Percentiles rank a stretch among this genome's conserved stretches.
These are phyloP conservation scores for Molossus molossus DNA, from an alignment of 2,797 vertebrate genomes.

Conservation along the genomic window DNA sequence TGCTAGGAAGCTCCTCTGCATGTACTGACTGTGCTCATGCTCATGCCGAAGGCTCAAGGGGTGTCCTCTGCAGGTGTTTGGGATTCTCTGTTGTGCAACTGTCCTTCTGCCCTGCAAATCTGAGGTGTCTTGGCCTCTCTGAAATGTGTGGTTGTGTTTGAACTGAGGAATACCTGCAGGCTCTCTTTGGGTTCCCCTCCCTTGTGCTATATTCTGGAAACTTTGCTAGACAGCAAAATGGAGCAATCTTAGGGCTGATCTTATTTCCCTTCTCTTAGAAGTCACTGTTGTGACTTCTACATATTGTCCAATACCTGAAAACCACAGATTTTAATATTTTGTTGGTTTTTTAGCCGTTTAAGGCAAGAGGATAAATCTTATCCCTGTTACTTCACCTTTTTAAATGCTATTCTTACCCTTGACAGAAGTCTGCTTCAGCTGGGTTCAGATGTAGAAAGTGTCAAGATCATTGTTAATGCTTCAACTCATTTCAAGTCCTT, in stretches of 20 bases:
- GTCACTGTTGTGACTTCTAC: neutral
- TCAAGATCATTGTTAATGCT: slow-evolving; percentile 40
- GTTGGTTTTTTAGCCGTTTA: neutral
- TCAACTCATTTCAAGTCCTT: neutral
- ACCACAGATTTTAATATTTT: neutral
- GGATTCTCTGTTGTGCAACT: neutral
- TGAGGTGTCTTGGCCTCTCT: neutral
- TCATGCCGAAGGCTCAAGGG: neutral
- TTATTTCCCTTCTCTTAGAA: neutral
- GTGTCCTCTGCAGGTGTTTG: neutral
- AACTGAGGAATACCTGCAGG: neutral
- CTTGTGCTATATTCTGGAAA: neutral
- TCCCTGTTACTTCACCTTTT: neutral
- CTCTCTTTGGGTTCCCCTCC: neutral
- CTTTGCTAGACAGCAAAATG: neutral
- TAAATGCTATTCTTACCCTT: neutral
- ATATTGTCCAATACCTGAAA: neutral
- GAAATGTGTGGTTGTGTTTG: neutral
- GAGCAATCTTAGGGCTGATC: neutral
- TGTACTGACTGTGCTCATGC: neutral
- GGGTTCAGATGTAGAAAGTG: neutral
- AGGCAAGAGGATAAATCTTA: neutral
- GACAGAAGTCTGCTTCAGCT: neutral
- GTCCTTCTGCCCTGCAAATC: neutral
- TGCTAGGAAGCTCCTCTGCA: neutral